Evolutionary conservation across 2,888 invertebrate genomes (phyloP).

Genomic region (Apamea anceps): DNA sequence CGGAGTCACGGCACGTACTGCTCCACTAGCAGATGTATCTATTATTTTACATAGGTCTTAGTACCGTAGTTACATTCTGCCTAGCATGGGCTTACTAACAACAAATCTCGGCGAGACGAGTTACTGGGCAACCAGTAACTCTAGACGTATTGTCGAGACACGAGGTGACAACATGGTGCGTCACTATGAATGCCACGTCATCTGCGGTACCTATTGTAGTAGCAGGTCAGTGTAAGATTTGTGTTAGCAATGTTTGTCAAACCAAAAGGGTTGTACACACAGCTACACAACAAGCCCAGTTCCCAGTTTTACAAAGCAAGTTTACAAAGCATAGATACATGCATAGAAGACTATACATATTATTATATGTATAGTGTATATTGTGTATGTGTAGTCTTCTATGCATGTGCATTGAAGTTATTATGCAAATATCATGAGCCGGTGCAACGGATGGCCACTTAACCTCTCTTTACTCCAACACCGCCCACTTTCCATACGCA

Average conservation of each 20-base stretch:
- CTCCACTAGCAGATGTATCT: conserved; percentile 72
- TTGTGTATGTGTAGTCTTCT: conserved; percentile 26
- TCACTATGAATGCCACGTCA: neutral
- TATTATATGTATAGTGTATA: conserved; percentile 24
- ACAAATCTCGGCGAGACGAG: neutral
- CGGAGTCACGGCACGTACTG: conserved; percentile 75
- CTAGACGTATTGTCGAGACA: neutral
- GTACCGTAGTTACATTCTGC: conserved; percentile 17
- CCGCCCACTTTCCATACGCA: conserved; percentile 24
- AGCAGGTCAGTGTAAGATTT: neutral
- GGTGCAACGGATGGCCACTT: conserved; percentile 55
- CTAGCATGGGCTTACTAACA: neutral
- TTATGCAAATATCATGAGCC: conserved; percentile 65
- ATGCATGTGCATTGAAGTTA: conserved; percentile 69
- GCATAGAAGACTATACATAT: too few species aligned
- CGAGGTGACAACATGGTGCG: neutral
- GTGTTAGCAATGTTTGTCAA: neutral
- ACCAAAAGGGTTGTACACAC: neutral
- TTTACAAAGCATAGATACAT: neutral
- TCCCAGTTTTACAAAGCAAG: conserved; percentile 2
- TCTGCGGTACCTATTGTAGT: neutral
- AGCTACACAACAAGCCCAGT: neutral
- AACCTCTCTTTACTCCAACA: conserved; percentile 49
- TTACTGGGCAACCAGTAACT: neutral
- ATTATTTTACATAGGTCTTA: conserved; percentile 74